Evolutionary conservation across 92 coral and sea anemone genomes (phyloP), one percentile per base, ranked within the genome.

Genomic region (Porites rus): DNA sequence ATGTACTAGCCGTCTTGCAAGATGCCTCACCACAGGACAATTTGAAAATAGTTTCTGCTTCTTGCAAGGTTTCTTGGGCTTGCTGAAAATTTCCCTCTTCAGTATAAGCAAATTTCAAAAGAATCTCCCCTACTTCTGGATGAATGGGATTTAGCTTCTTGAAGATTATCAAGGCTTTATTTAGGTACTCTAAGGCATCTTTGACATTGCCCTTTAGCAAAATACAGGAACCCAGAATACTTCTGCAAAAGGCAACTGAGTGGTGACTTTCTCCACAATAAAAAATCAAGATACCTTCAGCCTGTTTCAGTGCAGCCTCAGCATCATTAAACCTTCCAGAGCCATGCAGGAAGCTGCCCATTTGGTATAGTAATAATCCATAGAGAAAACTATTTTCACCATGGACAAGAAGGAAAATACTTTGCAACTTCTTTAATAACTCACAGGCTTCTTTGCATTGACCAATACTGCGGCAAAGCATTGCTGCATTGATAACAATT

Each of bases 11-110:
- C 43, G 79, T 83, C 72, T 62, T 72, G 6, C 4, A 13, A 8
- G 87, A 83, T 50, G 13, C 24, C 25, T 72, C 68, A 43, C 87
- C 87, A 83, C 79, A 83, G 50, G 50, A 20, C 10, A 18, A 11
- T 2, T 3, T 63, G 22, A 72, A 46, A 46, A 60, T 72, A n/a
- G 21, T 51, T 28, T 72, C 1, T 72, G 87, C 79, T 50, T 61
- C 46, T 24, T 72, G 28, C 13, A 60, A 0, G 3, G 59, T 61
- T 8, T 38, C 56, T 50, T 51, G 46, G 51, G 72, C 87, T 60
- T 9, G 11, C 18, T 59, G 58, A 3, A 43, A 13, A 11, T 72
- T 72, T 31, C 87, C 79, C 16, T 67, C 84, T 60, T 72, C 72
- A 43, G 43, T 8, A 9, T 61, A 12, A 4, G 87, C 79, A 72